Evolutionary conservation across 2,888 invertebrate genomes (phyloP), one percentile per base, ranked within the genome.

Genomic region (Heliconius erato): DNA sequence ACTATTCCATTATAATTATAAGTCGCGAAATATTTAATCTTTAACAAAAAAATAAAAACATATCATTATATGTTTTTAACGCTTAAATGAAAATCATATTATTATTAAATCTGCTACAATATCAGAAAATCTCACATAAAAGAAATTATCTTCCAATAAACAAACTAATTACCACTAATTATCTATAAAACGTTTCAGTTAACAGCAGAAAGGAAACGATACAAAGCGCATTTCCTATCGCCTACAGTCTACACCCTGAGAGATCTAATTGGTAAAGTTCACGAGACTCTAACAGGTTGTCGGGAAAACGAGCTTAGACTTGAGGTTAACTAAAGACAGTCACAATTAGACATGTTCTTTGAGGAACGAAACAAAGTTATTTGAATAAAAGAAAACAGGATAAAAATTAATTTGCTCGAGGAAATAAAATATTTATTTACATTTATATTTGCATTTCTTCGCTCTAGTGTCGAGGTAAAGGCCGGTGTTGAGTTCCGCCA

Each of bases 211-310:
- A 71, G 40, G 71, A 71, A 71, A 35, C n/a, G 71, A 71, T 71
- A 71, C 71, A 5, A 44, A 44, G 71, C 44, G 44, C 40, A 71
- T 35, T 71, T n/a, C 71, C 71, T 71, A 6, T 14, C n/a, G n/a
- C 19, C 71, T 71, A 26, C n/a, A 44, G 71, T 7, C 71, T 71
- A 71, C 40, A 40, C 26, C 14, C 44, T 26, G n/a, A 23, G 12
- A 40, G 5, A 44, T 40, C 40, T 71, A 71, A 71, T 71, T 71
- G 71, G 71, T 14, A 44, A n/a, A 71, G 40, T 71, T 71, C 71
- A 71, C 23, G 40, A 40, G 71, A 67, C 67, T 67, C 67, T 14
- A 5, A 40, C 71, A 40, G 40, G 71, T 71, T 44, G 71, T 26
- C 71, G 40, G 71, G 4, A n/a, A n/a, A 5, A 35, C 2, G 69